Evolutionary conservation across 1,140 invertebrate species (phyloP).

Genomic region (Monochamus saltuarius): DNA sequence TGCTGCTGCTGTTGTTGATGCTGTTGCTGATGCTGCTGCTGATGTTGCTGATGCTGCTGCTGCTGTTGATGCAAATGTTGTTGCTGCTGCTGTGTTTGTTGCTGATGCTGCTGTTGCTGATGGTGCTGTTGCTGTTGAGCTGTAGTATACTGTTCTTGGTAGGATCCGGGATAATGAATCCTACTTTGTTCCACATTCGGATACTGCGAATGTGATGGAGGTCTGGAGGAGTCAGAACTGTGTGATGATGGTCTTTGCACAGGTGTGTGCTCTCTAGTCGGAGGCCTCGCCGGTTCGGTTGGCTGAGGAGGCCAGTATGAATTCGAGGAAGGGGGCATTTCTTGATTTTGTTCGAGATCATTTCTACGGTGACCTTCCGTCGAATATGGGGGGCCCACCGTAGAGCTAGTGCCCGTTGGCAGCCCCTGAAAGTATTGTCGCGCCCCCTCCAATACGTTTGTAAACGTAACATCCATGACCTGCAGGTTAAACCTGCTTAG

Average conservation of each 20-base stretch:
- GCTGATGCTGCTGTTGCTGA: constrained; percentile 1
- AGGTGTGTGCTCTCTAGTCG: constrained; percentile 30
- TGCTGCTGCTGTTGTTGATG: constrained; percentile 30
- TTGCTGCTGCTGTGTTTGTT: constrained; percentile 7
- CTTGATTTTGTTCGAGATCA: constrained; percentile 6
- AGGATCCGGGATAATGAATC: constrained; percentile 5
- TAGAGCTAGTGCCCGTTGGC: constrained; percentile 58
- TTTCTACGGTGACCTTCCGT: constrained; percentile 5
- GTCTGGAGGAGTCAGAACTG: constrained; percentile 36
- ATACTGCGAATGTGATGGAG: constrained; percentile 39
- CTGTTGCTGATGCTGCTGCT: constrained; percentile 28
- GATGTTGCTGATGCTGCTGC: constrained; percentile 22
- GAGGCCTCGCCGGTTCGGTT: constrained; percentile 16
- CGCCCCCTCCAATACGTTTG: constrained; percentile 76
- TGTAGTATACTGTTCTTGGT: constrained; percentile 18
- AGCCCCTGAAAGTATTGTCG: constrained; percentile 77
- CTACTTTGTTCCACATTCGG: constrained; percentile 9
- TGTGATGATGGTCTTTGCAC: constrained; percentile 39
- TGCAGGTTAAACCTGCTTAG: constrained; percentile 45
- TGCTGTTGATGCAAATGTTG: constrained; percentile 27
- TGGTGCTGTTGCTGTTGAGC: constrained; percentile 9
- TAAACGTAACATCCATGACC: constrained; percentile 74
- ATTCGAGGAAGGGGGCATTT: constrained; percentile 18
- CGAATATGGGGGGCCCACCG: constrained; percentile 48
- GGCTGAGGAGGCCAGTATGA: constrained; percentile 26